These are phyloP conservation scores for Berghia stephanieae DNA, from an alignment of 1,140 invertebrate species.

Conservation along the genomic window DNA sequence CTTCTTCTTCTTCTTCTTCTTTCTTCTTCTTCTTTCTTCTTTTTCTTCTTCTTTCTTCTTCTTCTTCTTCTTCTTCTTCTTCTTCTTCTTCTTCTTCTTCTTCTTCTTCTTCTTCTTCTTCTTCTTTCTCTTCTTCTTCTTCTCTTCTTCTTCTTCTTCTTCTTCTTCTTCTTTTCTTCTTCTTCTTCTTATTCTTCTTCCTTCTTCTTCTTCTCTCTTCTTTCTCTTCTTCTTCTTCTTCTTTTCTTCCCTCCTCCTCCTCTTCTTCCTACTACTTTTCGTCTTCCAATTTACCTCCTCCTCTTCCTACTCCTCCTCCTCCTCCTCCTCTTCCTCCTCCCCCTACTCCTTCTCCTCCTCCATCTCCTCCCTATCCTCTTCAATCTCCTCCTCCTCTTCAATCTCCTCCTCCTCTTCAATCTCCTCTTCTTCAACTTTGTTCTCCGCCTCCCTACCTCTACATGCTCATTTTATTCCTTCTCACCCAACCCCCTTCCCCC, in stretches of 20 bases:
- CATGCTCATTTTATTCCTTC: not conserved
- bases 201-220: not conserved
- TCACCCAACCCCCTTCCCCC: not conserved
- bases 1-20: no score
- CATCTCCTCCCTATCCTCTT: no score
- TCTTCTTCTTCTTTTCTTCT: not conserved
- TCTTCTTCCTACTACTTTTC: no score
- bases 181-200: not conserved
- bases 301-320: no score
- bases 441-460: not conserved
- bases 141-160: not conserved
- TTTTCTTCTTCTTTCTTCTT: not conserved
- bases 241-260: no score
- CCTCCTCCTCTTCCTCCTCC: no score
- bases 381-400: no score
- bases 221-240: not conserved
- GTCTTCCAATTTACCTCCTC: no score
- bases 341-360: no score
- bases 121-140: not conserved
- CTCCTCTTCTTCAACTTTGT: not conserved
- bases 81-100: not conserved
- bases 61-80: not conserved
- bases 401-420: not conserved
- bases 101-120: not conserved
- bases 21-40: no score